Evolutionary conservation across 2,888 invertebrate genomes (phyloP).

Genomic region (Cerceris ruficornis): DNA sequence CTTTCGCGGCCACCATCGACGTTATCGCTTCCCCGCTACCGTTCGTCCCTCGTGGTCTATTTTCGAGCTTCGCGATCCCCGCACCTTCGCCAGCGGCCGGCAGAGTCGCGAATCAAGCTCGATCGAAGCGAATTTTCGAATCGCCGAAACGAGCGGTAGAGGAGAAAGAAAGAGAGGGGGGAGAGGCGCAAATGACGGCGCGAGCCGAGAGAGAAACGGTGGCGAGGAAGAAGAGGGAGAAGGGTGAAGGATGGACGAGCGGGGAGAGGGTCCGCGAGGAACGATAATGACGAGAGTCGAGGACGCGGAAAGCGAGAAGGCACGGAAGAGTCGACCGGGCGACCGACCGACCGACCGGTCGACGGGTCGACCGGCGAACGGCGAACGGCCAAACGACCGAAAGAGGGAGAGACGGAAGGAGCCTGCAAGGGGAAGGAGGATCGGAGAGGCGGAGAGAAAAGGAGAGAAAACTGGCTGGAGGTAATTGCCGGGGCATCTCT

Average conservation of each 20-base stretch:
- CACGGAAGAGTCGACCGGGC: conserved; percentile 16
- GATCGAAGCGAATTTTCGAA: no score
- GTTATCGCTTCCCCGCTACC: conserved; percentile 17
- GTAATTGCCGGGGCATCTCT: conserved; percentile 81
- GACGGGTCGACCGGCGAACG: no score
- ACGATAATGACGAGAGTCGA: conserved; percentile 70
- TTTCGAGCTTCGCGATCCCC: conserved; percentile 37
- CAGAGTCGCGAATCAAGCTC: conserved; percentile 3
- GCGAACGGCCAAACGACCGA: no score
- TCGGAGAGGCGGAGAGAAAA: conserved; percentile 45
- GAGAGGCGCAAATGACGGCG: background rate
- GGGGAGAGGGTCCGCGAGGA: conserved; percentile 53
- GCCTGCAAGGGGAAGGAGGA: conserved; percentile 6
- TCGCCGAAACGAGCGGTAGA: background rate
- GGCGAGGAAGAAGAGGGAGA: conserved; percentile 11
- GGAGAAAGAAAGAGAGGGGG: background rate
- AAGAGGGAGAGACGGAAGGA: conserved; percentile 9
- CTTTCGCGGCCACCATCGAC: conserved; percentile 34
- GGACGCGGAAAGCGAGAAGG: conserved; percentile 40
- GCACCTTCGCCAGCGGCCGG: background rate
- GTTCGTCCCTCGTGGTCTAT: conserved; percentile 28
- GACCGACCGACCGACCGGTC: no score
- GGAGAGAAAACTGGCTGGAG: conserved; percentile 56
- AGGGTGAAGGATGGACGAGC: background rate
- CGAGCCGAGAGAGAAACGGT: conserved; percentile 8